Conservation (phyloP, 2,113 vertebrate species). For the Trinectes maculatus region DNA sequence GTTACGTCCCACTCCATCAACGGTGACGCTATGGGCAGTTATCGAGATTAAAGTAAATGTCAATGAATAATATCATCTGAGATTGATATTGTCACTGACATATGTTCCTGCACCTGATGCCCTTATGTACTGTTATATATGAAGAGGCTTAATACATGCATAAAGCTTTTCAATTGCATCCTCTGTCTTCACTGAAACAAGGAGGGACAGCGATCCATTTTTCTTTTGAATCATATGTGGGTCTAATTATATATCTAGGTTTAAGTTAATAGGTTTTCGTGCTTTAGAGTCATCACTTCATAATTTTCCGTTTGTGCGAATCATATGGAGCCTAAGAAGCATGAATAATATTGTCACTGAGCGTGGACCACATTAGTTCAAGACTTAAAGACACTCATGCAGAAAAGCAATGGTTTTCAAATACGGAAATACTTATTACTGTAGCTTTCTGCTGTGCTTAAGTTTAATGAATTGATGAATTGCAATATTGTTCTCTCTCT, state of each 20-base stretch:
- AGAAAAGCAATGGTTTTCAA: neutral
- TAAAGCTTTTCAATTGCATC: neutral
- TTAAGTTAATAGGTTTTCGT: neutral
- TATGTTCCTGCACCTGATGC: constrained; percentile 1
- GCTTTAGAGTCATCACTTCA: neutral
- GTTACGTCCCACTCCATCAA: too few species aligned
- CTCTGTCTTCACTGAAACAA: neutral
- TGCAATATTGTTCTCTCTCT: neutral
- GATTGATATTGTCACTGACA: neutral
- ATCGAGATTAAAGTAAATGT: constrained; percentile 31
- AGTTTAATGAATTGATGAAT: neutral
- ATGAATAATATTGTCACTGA: neutral
- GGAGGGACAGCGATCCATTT: neutral
- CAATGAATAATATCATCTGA: too few species aligned
- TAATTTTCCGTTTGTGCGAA: constrained; percentile 1
- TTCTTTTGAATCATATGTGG: neutral
- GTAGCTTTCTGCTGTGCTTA: neutral
- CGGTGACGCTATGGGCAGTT: neutral
- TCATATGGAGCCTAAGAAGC: neutral
- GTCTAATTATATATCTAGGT: neutral
- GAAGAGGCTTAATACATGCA: neutral
- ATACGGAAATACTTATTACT: neutral
- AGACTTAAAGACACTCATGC: neutral
- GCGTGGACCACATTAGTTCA: neutral
- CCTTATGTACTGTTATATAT: neutral